phyloP scores from a whole-genome alignment of 2,797 vertebrate genomes.

The Hapalemur alaotrensis region DNA sequence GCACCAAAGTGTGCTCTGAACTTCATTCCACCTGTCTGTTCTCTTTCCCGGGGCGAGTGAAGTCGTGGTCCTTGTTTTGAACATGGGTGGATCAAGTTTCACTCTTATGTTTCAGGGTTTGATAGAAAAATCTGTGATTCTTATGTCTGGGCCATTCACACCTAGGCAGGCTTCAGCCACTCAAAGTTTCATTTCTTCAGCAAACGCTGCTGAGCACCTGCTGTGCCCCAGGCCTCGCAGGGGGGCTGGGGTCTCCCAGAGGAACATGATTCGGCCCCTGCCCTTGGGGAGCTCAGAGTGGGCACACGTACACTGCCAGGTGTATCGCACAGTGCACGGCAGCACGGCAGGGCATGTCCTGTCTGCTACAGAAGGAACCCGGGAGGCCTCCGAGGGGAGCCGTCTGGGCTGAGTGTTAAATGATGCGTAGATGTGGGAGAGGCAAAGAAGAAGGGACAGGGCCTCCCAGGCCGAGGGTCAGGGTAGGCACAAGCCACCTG shows the following conservation, averaged over 20 bases:
- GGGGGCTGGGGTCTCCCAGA: background rate
- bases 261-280: background rate
- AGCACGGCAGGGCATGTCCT: rapidly evolving
- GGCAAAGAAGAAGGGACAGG: background rate
- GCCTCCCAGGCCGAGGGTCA: background rate
- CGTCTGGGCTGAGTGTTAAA: background rate
- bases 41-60: background rate
- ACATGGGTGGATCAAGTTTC: rapidly evolving
- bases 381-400: background rate
- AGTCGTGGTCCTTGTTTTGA: background rate
- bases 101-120: background rate
- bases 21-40: background rate
- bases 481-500: background rate
- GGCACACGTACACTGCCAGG: background rate
- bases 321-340: background rate
- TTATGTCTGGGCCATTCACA: background rate
- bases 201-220: background rate
- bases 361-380: background rate
- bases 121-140: background rate
- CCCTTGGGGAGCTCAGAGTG: background rate
- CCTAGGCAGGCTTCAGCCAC: background rate
- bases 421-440: background rate
- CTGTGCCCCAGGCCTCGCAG: background rate
- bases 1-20: background rate
- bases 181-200: background rate